Evolutionary conservation across 2,888 invertebrate genomes (phyloP).

Genomic region (Agriopis marginaria): DNA sequence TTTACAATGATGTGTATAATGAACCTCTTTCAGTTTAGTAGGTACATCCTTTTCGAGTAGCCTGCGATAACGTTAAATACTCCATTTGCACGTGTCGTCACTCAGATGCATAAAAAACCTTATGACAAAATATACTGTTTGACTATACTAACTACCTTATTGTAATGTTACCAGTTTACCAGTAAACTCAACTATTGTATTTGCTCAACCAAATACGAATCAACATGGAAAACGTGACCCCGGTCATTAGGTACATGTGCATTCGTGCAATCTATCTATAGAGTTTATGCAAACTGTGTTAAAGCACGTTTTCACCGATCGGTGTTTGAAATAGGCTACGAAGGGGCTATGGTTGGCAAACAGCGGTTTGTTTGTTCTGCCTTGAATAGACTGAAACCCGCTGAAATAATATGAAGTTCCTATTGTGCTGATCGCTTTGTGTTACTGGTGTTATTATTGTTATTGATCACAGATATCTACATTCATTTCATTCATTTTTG

Average conservation of each 20-base stretch:
- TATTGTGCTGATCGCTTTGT: neutral
- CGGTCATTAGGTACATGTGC: neutral
- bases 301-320: conserved; percentile 17
- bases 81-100: too few relatives aligned
- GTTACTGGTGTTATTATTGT: too few relatives aligned
- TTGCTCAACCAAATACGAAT: neutral
- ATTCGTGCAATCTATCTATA: neutral
- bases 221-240: conserved; percentile 23
- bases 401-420: neutral
- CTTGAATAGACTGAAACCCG: neutral
- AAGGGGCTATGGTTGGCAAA: neutral
- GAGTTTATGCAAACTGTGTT: neutral
- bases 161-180: too few relatives aligned
- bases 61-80: too few relatives aligned
- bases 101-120: too few relatives aligned
- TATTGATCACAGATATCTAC: too few relatives aligned
- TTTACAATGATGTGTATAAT: too few relatives aligned
- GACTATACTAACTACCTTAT: too few relatives aligned
- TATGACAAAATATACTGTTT: neutral
- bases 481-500: too few relatives aligned
- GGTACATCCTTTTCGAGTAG: too few relatives aligned
- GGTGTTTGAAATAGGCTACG: neutral
- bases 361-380: conserved; percentile 1
- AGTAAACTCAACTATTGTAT: neutral
- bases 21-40: too few relatives aligned